Conservation (phyloP, 2,888 invertebrate genomes). For the Oligia fasciuncula region DNA sequence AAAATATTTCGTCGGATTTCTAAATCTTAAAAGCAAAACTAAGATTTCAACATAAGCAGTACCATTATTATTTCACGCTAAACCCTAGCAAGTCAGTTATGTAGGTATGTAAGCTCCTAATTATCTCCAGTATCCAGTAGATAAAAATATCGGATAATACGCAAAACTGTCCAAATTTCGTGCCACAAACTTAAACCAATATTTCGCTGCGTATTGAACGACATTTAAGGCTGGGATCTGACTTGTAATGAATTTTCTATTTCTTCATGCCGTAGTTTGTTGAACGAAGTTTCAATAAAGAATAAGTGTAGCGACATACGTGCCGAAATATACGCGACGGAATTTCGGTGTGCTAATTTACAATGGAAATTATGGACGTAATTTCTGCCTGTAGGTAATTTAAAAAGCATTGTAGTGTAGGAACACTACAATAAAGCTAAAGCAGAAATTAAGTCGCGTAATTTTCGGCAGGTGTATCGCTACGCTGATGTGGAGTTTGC, state of each 20-base stretch:
- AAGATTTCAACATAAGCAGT: slow-evolving; percentile 8
- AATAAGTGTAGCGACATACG: background rate
- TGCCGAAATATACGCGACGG: background rate
- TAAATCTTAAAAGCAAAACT: slow-evolving; percentile 4
- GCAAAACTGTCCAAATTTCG: slow-evolving; percentile 24
- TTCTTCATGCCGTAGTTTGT: background rate
- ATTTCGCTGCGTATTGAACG: slow-evolving; percentile 15
- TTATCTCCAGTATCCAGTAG: slow-evolving; percentile 17
- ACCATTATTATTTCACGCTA: background rate
- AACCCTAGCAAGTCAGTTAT: background rate
- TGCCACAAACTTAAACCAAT: background rate
- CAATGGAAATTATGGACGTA: slow-evolving; percentile 1
- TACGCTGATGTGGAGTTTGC: background rate
- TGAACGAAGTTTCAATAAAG: background rate
- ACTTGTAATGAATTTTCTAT: background rate
- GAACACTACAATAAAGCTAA: no score
- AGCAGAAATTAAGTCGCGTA: no score
- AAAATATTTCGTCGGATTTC: background rate
- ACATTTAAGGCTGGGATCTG: slow-evolving; percentile 9
- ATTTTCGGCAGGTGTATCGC: background rate
- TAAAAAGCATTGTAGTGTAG: slow-evolving; percentile 2
- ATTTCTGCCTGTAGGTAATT: background rate
- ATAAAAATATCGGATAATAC: slow-evolving; percentile 22
- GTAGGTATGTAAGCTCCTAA: slow-evolving; percentile 6
- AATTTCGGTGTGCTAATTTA: slow-evolving; percentile 2